Base-by-base conservation (phyloP, 2,888 invertebrate genomes). In the Mythimna vitellina region DNA sequence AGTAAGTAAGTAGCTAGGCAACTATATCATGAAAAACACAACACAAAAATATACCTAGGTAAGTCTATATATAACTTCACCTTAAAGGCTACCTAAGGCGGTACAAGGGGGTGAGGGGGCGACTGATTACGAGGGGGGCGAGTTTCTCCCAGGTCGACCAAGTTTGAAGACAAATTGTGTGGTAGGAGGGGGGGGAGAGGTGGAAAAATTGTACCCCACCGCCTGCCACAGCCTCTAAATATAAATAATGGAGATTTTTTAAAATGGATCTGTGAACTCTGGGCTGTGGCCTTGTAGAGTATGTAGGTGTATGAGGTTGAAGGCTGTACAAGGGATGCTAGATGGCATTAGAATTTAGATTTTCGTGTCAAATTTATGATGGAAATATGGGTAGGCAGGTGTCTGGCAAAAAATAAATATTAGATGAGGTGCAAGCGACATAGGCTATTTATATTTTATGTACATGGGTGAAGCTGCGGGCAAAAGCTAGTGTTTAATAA, bases 141-240 rank as follows among this genome's bases (percentile, higher is more conserved):
- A 29, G 29, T 22, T 60, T 65, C 86, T 84, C 90, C 87, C 91
- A 92, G 93, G 92, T 91, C 92, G 92, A 83, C 87, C 91, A 90
- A 92, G 91, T 92, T 93, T 92, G 89, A 94, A 94, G 93, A 94
- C 93, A 93, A 92, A 93, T 92, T 93, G 93, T 91, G 88, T 87
- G 85, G 88, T 70, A 83, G 86, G 75, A 76, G 85, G 75, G 72
- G 69, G 57, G 29, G 29, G 53, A 12, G 82, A 35, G 77, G 86
- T 84, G 84, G 87, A 92, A 92, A 93, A 94, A 93, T 93, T 92
- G 92, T 93, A 92, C 88, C 87, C 68, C 91, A 88, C 90, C 89
- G 88, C 89, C 88, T 86, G 87, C 90, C 89, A 88, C 88, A 87
- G 80, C 85, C 88, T 89, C 89, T 88, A 89, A 91, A 92, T 89